Conservation (phyloP, 2,113 vertebrate species). For the Passer domesticus region DNA sequence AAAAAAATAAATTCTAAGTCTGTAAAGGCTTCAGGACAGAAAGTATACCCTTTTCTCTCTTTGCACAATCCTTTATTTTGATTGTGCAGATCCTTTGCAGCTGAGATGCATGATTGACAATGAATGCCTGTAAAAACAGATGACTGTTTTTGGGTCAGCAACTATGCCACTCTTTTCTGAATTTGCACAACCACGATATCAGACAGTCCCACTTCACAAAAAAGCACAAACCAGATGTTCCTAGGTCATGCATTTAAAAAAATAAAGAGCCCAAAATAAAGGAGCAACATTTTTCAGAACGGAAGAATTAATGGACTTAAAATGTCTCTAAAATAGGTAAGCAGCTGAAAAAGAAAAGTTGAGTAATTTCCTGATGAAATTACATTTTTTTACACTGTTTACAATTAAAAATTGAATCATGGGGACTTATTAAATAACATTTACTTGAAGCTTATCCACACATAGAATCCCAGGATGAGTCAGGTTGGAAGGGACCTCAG, state of each 20-base stretch:
- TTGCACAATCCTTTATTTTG: not conserved
- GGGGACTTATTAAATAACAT: not conserved
- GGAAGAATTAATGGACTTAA: not conserved
- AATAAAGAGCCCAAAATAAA: not conserved
- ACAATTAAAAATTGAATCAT: not conserved
- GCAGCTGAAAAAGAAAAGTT: not conserved
- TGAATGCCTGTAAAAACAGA: not conserved
- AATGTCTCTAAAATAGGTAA: not conserved
- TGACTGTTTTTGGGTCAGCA: not conserved
- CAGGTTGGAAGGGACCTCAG: not conserved
- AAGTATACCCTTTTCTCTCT: not conserved
- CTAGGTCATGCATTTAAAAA: not conserved
- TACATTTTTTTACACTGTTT: not conserved
- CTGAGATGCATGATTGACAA: not conserved
- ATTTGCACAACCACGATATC: not conserved
- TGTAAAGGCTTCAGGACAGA: not conserved
- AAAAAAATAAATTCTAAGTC: not conserved
- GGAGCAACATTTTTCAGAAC: not conserved
- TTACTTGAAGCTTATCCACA: not conserved
- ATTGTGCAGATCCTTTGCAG: not conserved
- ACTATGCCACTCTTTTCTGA: not conserved
- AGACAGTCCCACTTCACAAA: not conserved
- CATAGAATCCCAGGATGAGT: not conserved
- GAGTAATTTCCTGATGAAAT: not conserved
- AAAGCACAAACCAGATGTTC: not conserved